Conservation (phyloP, 2,888 invertebrate species). For the Sarcophaga subvicina region DNA sequence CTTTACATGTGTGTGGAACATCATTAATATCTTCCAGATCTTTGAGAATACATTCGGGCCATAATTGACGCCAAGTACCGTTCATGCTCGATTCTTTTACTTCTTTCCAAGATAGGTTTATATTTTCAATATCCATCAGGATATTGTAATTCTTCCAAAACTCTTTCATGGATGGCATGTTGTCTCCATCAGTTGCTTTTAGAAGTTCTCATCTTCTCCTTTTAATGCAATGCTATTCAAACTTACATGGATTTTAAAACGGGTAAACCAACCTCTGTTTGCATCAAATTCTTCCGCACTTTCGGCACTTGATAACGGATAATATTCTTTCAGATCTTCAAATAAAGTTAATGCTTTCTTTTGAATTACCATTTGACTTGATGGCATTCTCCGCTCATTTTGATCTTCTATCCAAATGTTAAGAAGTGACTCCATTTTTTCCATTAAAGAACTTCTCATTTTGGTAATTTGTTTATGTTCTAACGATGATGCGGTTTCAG, state of each 20-base stretch:
- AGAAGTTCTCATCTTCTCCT: slow-evolving; percentile 31
- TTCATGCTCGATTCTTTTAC: no score
- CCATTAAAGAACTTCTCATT: no score
- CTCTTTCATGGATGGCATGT: slow-evolving; percentile 23
- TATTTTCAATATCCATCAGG: no score
- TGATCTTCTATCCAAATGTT: slow-evolving; percentile 24
- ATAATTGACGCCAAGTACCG: no score
- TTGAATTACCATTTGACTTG: no score
- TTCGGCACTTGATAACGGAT: slow-evolving; percentile 54
- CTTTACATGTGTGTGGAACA: no score
- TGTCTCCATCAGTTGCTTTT: slow-evolving; percentile 25
- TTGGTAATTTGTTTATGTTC: slow-evolving; percentile 15
- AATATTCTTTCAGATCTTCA: neutral
- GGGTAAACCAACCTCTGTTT: slow-evolving; percentile 23
- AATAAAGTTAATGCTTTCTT: slow-evolving; percentile 18
- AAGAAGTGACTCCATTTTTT: slow-evolving; percentile 29
- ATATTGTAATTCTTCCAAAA: no score
- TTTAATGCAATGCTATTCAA: slow-evolving; percentile 32
- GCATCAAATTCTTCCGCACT: slow-evolving; percentile 1
- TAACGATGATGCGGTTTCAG: neutral
- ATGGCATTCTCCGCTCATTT: slow-evolving; percentile 29
- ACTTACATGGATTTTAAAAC: slow-evolving; percentile 28
- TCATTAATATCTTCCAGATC: no score
- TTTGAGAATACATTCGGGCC: no score
- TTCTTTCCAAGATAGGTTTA: no score